Evolutionary conservation across 64 coral and sea anemone genomes (phyloP).

Genomic region (Stylophora pistillata): DNA sequence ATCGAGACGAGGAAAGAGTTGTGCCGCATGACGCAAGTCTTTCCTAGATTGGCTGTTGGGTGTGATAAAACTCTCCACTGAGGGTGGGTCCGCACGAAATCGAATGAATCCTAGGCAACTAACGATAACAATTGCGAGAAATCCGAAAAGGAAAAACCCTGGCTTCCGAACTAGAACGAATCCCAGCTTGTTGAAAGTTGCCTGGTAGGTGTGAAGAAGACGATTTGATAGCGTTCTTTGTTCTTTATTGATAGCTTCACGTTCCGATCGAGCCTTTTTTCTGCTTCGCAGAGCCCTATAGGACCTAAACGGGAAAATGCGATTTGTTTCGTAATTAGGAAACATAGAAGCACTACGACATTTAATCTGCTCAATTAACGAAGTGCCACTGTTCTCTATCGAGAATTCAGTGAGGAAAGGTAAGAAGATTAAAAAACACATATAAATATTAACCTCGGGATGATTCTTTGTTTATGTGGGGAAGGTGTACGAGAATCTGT

Average conservation of each 20-base stretch:
- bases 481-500: too few species aligned
- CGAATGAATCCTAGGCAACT: slow-evolving; percentile 3
- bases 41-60: background rate
- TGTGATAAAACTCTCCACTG: background rate
- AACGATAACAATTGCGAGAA: background rate
- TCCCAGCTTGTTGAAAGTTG: background rate
- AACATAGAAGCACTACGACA: too few species aligned
- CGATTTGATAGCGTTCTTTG: background rate
- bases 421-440: too few species aligned
- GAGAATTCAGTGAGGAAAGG: too few species aligned
- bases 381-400: too few species aligned
- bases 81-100: background rate
- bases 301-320: background rate
- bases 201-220: background rate
- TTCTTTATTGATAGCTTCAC: background rate
- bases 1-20: slow-evolving; percentile 9
- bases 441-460: too few species aligned
- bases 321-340: background rate
- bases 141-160: background rate
- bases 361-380: too few species aligned
- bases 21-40: background rate
- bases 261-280: background rate
- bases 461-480: too few species aligned
- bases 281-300: background rate
- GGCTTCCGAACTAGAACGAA: background rate